Conservation (phyloP, 2,888 invertebrate genomes). For the Julus scandinavius region DNA sequence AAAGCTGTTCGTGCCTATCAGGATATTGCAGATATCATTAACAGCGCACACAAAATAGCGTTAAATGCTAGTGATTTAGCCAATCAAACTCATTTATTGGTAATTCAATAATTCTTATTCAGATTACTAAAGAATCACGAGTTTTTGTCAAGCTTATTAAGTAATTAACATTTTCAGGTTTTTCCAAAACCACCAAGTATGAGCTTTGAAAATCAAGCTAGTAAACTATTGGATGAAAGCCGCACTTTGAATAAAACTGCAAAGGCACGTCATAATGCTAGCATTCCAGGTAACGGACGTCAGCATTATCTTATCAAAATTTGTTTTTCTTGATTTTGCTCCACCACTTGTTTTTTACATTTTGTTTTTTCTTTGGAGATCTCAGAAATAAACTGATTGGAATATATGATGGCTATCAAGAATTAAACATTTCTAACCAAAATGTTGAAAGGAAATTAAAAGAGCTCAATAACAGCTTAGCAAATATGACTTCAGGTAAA, state of each 20-base stretch:
- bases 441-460: slow-evolving; percentile 28
- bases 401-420: slow-evolving; percentile 36
- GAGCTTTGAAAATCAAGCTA: not conserved
- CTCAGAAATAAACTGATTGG: not conserved
- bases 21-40: slow-evolving; percentile 78
- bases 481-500: not conserved
- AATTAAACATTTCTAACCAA: not conserved
- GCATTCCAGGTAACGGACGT: not conserved
- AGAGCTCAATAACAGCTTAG: slow-evolving; percentile 21
- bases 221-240: not conserved
- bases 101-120: slow-evolving; percentile 58
- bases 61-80: slow-evolving; percentile 72
- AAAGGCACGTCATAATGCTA: not conserved
- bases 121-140: not conserved
- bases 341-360: not conserved
- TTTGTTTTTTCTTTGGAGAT: not conserved
- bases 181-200: not conserved
- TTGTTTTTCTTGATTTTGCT: not conserved
- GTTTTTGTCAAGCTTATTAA: not conserved
- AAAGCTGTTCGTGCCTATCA: slow-evolving; percentile 76
- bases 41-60: slow-evolving; percentile 67
- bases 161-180: not conserved
- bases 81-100: slow-evolving; percentile 67
- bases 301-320: not conserved
- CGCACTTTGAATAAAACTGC: not conserved